Conservation (phyloP, 2,797 vertebrate genomes). For the Sebastes umbrosus region DNA sequence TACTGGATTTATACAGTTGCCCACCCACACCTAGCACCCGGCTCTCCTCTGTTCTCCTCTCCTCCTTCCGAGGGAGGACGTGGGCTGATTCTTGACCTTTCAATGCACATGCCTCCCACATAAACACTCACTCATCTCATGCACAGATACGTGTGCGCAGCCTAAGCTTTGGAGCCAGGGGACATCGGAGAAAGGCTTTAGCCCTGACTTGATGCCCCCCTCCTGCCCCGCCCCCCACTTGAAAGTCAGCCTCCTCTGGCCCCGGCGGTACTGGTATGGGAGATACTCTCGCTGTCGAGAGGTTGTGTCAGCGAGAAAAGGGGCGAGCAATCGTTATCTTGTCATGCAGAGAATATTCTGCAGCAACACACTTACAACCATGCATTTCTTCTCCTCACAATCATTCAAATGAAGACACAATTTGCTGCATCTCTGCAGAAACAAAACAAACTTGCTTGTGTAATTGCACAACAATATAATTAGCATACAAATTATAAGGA, state of each 20-base stretch:
- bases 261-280: conserved; percentile 17
- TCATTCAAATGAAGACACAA: not conserved
- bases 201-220: conserved; percentile 47
- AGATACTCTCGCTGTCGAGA: conserved; percentile 26
- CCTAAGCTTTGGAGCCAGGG: conserved; percentile 56
- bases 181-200: conserved; percentile 48
- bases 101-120: conserved; percentile 64
- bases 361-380: not conserved
- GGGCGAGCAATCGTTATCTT: conserved; percentile 8
- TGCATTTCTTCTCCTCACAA: not conserved
- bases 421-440: not conserved
- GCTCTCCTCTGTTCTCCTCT: conserved; percentile 57
- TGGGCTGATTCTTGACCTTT: conserved; percentile 77
- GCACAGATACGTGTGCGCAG: not conserved
- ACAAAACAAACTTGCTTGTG: not conserved
- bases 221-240: conserved; percentile 19
- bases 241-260: conserved; percentile 56
- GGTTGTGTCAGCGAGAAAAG: conserved; percentile 30
- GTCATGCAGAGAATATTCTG: not conserved
- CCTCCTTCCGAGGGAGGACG: conserved; percentile 65
- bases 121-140: conserved; percentile 39
- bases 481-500: not conserved
- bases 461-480: conserved; percentile 15
- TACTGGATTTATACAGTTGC: conserved; percentile 52
- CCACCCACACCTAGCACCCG: conserved; percentile 63